phyloP scores from a whole-genome alignment of 2,797 vertebrate genomes.

The Hyperoplus immaculatus region DNA sequence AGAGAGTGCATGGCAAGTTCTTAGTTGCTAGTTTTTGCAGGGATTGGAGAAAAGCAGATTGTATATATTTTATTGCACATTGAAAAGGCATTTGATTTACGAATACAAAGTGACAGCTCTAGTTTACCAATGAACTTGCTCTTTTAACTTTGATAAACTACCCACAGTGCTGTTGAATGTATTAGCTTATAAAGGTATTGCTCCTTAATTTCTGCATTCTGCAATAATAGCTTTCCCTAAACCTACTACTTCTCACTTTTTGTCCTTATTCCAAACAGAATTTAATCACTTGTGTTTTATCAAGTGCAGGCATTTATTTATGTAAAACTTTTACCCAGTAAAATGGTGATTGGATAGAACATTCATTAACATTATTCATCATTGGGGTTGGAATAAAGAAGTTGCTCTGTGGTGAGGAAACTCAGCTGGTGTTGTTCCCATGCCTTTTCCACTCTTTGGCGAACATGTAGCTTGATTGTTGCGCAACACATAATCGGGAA shows the following conservation, averaged over 20 bases:
- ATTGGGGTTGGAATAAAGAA: neutral
- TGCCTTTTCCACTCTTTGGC: neutral
- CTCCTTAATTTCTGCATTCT: neutral
- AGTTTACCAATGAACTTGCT: no score
- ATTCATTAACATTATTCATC: slow-evolving; percentile 1
- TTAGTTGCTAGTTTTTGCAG: no score
- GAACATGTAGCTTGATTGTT: neutral
- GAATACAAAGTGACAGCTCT: no score
- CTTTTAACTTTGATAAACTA: no score
- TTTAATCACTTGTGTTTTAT: neutral
- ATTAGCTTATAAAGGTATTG: neutral
- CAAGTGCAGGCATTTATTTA: neutral
- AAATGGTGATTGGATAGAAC: neutral
- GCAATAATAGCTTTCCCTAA: neutral
- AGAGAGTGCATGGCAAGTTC: no score
- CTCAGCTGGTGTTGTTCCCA: neutral
- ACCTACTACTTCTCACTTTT: neutral
- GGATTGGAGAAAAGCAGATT: no score
- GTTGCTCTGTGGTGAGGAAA: slow-evolving; percentile 7
- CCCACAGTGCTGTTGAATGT: no score
- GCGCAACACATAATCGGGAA: neutral
- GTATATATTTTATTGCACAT: no score
- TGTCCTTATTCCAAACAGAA: neutral
- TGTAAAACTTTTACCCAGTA: neutral
- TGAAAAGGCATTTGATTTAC: no score